Conservation (phyloP, 2,888 invertebrate genomes). For the Spodoptera littoralis region DNA sequence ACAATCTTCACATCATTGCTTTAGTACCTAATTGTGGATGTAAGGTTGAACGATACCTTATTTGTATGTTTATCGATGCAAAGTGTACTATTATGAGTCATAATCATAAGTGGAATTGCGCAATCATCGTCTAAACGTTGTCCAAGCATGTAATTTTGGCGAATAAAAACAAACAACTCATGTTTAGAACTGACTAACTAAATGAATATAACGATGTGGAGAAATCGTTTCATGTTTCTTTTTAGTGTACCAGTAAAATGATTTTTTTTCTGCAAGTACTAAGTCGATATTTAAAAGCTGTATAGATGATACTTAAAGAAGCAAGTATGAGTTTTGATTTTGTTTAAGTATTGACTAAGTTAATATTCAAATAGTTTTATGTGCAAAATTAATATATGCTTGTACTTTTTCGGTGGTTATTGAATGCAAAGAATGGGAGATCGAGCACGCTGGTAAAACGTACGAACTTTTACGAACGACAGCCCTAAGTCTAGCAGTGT, state of each 20-base stretch:
- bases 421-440: no score
- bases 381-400: no score
- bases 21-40: slow-evolving; percentile 43
- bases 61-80: slow-evolving; percentile 73
- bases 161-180: slow-evolving; percentile 75
- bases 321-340: no score
- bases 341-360: no score
- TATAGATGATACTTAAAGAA: no score
- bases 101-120: slow-evolving; percentile 71
- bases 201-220: slow-evolving; percentile 53
- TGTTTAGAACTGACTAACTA: slow-evolving; percentile 55
- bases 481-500: no score
- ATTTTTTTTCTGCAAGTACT: neutral
- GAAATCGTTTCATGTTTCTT: slow-evolving; percentile 34
- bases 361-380: no score
- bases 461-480: no score
- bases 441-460: no score
- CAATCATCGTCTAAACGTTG: slow-evolving; percentile 69
- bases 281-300: no score
- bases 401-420: no score
- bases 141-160: slow-evolving; percentile 75
- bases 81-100: slow-evolving; percentile 76
- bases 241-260: slow-evolving; percentile 6
- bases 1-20: slow-evolving; percentile 60
- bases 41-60: slow-evolving; percentile 68